Evolutionary conservation across 2,888 invertebrate genomes (phyloP).

Genomic region (Conchocele bisecta): DNA sequence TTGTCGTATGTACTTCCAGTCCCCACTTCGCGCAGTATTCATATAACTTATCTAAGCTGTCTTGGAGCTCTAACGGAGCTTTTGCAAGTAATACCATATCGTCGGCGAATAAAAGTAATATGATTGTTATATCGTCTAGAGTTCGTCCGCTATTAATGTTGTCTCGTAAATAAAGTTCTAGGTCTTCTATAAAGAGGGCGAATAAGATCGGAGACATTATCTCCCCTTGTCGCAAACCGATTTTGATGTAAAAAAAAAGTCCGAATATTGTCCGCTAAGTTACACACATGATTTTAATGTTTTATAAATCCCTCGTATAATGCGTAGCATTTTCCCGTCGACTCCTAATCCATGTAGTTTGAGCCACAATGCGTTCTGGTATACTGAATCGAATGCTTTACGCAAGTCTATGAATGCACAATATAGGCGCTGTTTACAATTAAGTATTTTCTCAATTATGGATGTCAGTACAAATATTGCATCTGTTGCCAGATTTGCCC

Average conservation of each 20-base stretch:
- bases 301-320: slow-evolving; percentile 13
- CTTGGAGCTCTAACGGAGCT: slow-evolving; percentile 8
- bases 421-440: background rate
- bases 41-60: background rate
- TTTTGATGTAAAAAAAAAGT: slow-evolving; percentile 7
- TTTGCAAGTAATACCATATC: slow-evolving; percentile 31
- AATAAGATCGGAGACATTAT: slow-evolving; percentile 15
- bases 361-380: slow-evolving; percentile 29
- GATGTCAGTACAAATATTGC: slow-evolving; percentile 21
- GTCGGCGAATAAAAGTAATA: slow-evolving; percentile 37
- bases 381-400: slow-evolving; percentile 17
- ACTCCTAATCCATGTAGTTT: slow-evolving; percentile 18
- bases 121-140: slow-evolving; percentile 9
- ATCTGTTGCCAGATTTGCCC: slow-evolving; percentile 23
- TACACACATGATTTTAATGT: slow-evolving; percentile 4
- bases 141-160: background rate
- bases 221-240: slow-evolving; percentile 13
- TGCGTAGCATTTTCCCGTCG: slow-evolving; percentile 8
- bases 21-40: slow-evolving; percentile 25
- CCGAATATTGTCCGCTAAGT: background rate
- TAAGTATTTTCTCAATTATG: slow-evolving; percentile 5
- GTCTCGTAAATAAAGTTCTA: slow-evolving; percentile 12
- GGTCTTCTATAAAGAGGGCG: slow-evolving; percentile 9
- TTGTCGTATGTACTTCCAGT: slow-evolving; percentile 11
- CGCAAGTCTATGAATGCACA: slow-evolving; percentile 22